Percentiles rank a stretch among this genome's conserved stretches.
Conservation (phyloP, 2,113 vertebrate genomes). For the Xenopus laevis region DNA sequence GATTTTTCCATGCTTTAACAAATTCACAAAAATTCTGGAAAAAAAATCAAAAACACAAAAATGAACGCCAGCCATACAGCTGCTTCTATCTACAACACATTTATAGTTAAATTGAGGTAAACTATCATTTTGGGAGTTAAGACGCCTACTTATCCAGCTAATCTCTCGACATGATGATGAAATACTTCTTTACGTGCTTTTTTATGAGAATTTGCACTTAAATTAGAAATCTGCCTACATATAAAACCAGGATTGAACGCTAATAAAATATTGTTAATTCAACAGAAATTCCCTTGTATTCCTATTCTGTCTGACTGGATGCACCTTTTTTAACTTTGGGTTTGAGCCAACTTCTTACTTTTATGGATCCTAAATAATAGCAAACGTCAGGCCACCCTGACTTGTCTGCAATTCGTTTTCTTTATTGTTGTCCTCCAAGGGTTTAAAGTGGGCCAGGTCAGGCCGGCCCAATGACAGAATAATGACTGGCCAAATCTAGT, state of each 20-base stretch:
- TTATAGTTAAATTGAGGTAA: background rate
- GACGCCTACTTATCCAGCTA: too few species aligned
- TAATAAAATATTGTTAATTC: background rate
- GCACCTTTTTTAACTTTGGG: background rate
- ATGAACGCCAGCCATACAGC: too few species aligned
- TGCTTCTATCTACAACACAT: background rate
- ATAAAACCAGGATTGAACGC: background rate
- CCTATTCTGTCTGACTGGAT: background rate
- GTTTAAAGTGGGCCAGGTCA: slow-evolving; percentile 8
- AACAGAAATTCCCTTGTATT: background rate
- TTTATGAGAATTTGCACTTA: background rate
- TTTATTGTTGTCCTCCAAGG: slow-evolving; percentile 4
- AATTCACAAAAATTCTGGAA: too few species aligned
- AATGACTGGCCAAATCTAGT: slow-evolving; percentile 16
- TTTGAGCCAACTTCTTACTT: slow-evolving; percentile 40
- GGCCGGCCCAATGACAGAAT: background rate
- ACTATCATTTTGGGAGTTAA: background rate
- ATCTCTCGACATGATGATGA: background rate
- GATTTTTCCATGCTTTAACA: too few species aligned
- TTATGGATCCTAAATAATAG: slow-evolving; percentile 43
- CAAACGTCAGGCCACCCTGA: slow-evolving; percentile 55
- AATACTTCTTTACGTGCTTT: background rate
- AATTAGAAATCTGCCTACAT: background rate
- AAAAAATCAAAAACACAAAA: too few species aligned
- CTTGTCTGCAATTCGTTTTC: slow-evolving; percentile 28